These are phyloP conservation scores for Andrena hattorfiana DNA, from an alignment of 2,888 invertebrate species.

Conservation along the genomic window DNA sequence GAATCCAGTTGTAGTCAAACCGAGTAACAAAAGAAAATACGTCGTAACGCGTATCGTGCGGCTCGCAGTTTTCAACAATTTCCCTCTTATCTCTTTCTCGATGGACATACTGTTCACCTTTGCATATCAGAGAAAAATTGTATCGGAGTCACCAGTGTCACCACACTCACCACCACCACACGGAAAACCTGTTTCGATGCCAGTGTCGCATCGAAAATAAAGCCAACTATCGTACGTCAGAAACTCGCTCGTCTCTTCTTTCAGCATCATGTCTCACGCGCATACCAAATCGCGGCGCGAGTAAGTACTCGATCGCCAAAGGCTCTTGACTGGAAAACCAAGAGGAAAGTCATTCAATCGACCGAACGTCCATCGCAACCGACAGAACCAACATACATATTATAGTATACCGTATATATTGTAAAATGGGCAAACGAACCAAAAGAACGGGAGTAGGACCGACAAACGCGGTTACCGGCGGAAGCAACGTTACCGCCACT, in stretches of 20 bases:
- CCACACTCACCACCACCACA: not conserved
- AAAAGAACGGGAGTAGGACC: not conserved
- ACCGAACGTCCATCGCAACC: not conserved
- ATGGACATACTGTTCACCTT: constrained; percentile 44
- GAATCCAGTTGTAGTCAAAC: constrained; percentile 4
- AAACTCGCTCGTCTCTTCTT: not conserved
- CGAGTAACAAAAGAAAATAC: constrained; percentile 23
- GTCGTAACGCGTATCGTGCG: not conserved
- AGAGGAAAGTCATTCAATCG: not conserved
- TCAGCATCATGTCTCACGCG: constrained; percentile 26
- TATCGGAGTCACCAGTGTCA: not conserved
- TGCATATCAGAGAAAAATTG: constrained; percentile 46
- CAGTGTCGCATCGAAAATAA: constrained; percentile 16
- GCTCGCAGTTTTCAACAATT: constrained; percentile 10
- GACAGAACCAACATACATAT: not conserved
- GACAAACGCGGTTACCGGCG: constrained; percentile 19
- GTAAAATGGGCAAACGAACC: not conserved
- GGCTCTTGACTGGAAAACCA: not conserved
- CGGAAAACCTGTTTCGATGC: constrained; percentile 6
- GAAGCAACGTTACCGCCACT: constrained; percentile 29
- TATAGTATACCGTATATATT: not conserved
- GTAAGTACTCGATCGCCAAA: not conserved
- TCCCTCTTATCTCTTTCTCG: constrained; percentile 30
- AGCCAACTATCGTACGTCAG: not conserved
- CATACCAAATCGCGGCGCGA: not conserved